A percentile compares a stretch with the other conserved stretches of the same genome.
These are phyloP conservation scores for Tromatobia lineatoria DNA, from an alignment of 2,888 invertebrate genomes.

Conservation along the genomic window DNA sequence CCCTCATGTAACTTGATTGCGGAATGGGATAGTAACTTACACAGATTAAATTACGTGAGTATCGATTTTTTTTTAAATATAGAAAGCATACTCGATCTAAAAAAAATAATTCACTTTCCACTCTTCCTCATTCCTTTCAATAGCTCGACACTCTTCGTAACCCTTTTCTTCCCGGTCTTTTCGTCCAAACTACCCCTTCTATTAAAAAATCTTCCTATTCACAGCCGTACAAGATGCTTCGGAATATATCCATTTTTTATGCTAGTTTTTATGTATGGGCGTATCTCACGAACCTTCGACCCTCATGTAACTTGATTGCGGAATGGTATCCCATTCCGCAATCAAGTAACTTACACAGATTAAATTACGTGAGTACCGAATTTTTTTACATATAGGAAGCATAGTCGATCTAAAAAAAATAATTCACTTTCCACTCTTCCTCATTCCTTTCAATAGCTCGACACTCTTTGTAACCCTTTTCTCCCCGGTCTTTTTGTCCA, in stretches of 20 bases:
- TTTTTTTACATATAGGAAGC: no score
- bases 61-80: no score
- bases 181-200: neutral
- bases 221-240: neutral
- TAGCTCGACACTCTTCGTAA: slow-evolving; percentile 28
- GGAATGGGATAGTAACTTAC: no score
- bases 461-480: slow-evolving; percentile 21
- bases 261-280: no score
- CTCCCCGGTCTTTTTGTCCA: neutral
- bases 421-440: slow-evolving; percentile 44
- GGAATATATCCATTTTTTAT: neutral
- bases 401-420: no score
- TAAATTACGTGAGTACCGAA: no score
- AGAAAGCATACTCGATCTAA: no score
- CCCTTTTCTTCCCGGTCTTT: slow-evolving; percentile 4
- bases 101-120: slow-evolving; percentile 36
- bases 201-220: neutral
- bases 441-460: slow-evolving; percentile 17
- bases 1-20: neutral
- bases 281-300: no score
- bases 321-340: no score
- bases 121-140: slow-evolving; percentile 6
- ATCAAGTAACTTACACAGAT: no score
- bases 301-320: neutral
- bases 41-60: no score